Conservation (phyloP, 2,888 invertebrate genomes). For the Amblyteles armatorius region DNA sequence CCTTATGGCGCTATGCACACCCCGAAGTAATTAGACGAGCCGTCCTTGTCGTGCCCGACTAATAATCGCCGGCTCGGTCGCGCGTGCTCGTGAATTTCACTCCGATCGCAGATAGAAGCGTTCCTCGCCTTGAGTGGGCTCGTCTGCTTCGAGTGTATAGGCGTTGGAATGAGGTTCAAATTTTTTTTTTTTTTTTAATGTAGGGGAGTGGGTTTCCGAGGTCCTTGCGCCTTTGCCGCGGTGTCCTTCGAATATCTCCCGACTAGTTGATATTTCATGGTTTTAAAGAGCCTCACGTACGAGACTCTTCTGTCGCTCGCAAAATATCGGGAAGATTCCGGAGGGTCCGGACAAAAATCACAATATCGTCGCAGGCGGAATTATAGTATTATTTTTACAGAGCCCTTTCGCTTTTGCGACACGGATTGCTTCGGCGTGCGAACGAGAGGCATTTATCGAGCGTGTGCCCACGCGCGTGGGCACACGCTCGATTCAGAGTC, state of each 20-base stretch:
- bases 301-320: slow-evolving; percentile 21
- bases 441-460: slow-evolving; percentile 30
- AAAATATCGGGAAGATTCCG: slow-evolving; percentile 6
- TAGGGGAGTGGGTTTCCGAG: slow-evolving; percentile 62
- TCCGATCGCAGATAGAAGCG: slow-evolving; percentile 23
- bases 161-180: slow-evolving; percentile 44
- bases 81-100: slow-evolving; percentile 60
- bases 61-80: slow-evolving; percentile 63
- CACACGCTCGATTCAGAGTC: slow-evolving; percentile 48
- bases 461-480: slow-evolving; percentile 48
- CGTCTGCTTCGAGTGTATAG: slow-evolving; percentile 26
- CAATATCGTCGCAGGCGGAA: slow-evolving; percentile 12
- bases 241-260: slow-evolving; percentile 51
- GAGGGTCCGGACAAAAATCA: slow-evolving; percentile 28
- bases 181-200: slow-evolving; percentile 10
- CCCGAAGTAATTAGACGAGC: slow-evolving; percentile 71
- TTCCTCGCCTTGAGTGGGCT: slow-evolving; percentile 13
- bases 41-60: slow-evolving; percentile 54
- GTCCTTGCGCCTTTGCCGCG: slow-evolving; percentile 58
- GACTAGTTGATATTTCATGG: slow-evolving; percentile 60
- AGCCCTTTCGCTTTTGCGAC: slow-evolving; percentile 30
- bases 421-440: slow-evolving; percentile 24
- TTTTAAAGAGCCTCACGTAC: slow-evolving; percentile 45
- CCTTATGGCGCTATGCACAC: slow-evolving; percentile 52
- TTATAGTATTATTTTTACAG: slow-evolving; percentile 26